phyloP scores from a whole-genome alignment of 2,113 vertebrate species.

The Python bivittatus region DNA sequence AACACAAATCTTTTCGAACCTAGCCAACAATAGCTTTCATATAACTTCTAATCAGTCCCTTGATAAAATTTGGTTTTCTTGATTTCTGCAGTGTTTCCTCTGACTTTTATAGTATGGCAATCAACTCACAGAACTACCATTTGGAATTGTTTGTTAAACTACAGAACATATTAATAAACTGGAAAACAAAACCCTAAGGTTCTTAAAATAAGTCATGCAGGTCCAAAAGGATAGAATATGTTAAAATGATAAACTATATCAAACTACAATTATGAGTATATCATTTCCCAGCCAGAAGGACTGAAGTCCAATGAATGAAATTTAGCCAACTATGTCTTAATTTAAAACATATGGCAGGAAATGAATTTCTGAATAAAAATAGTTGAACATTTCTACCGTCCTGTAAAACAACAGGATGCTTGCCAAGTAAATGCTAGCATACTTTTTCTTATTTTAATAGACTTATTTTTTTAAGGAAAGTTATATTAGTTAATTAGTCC shows the following conservation, averaged over 20 bases:
- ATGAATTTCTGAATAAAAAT: constrained; percentile 68
- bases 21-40: not conserved
- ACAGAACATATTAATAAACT: not conserved
- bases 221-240: not conserved
- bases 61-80: not conserved
- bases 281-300: constrained; percentile 54
- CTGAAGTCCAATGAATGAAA: constrained; percentile 54
- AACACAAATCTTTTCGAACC: not conserved
- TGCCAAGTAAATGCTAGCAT: constrained; percentile 57
- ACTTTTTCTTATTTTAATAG: constrained; percentile 52
- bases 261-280: constrained; percentile 32
- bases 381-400: constrained; percentile 64
- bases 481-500: constrained; percentile 40
- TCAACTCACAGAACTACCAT: not conserved
- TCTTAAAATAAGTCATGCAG: not conserved
- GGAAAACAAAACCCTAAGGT: not conserved
- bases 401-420: constrained; percentile 68
- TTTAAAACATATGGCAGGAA: constrained; percentile 75
- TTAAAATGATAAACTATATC: constrained; percentile 34
- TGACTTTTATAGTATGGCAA: not conserved
- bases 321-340: constrained; percentile 58
- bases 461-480: constrained; percentile 32
- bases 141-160: not conserved
- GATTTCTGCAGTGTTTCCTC: not conserved
- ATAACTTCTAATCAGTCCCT: not conserved